Base-by-base conservation (phyloP, 2,797 vertebrate genomes). In the Catostomus latipinnis region DNA sequence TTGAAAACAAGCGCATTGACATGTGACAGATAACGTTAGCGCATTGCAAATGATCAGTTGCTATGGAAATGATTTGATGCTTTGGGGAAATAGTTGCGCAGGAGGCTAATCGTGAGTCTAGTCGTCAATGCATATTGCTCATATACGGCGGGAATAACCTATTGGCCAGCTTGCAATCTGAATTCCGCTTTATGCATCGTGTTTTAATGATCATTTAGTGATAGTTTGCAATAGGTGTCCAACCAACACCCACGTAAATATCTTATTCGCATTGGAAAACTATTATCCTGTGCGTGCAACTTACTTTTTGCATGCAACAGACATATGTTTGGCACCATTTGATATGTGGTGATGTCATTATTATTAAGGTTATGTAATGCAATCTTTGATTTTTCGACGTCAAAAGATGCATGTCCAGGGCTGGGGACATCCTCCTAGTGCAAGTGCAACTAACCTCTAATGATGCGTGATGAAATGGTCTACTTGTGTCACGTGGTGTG, bases 381-480 rank as follows among this genome's bases (percentile, higher is more conserved):
- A 52, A 34, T 56, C 52, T 56, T 14, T 22, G 43, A 12, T 71
- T 63, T 63, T 52, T 71, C 57, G 56, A 66, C 12, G 74, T 58
- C 16, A 58, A 45, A 54, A 60, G 45, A 69, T 52, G 67, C 49
- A 48, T 71, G 52, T 61, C 50, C 49, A 34, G 43, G 67, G 65
- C n/a, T 62, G 77, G 76, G 66, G 76, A 71, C 80, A 71, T 69
- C 72, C 81, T 79, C 54, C 76, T 70, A 68, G 77, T 63, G 58
- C 62, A 76, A 76, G 56, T 82, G 76, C 34, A 74, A 84, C 73
- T 82, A 80, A 85, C 81, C 83, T 85, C 77, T 76, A 80, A 82
- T 58, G 76, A 80, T 73, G 83, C 77, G 72, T 80, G 83, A 82
- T 85, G 76, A 82, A 82, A 84, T 76, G 80, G 75, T 81, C 72